Evolutionary conservation across 2,113 vertebrate species (phyloP).

Genomic region (Eulacestoma nigropectus): DNA sequence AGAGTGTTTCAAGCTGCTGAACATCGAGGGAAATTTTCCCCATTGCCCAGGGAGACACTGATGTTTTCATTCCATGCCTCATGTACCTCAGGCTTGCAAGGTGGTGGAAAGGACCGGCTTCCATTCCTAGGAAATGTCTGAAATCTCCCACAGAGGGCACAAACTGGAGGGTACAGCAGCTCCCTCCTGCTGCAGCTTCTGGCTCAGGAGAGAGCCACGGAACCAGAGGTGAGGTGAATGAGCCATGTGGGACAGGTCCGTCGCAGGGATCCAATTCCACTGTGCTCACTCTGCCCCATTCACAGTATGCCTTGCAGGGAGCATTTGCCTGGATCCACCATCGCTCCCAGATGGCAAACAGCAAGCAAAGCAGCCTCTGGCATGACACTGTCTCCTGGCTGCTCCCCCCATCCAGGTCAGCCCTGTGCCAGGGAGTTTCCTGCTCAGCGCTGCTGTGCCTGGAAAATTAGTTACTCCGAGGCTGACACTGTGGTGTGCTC

Average conservation of each 20-base stretch:
- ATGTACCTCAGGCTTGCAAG: neutral
- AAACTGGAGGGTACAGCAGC: neutral
- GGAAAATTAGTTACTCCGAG: neutral
- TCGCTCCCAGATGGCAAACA: neutral
- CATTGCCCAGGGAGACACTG: no score
- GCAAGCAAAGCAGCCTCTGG: neutral
- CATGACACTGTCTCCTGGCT: fast-evolving
- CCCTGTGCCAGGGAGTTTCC: neutral
- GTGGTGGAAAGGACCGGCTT: neutral
- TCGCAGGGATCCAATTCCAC: fast-evolving
- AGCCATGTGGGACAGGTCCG: fast-evolving
- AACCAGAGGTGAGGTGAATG: neutral
- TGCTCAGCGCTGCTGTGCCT: fast-evolving
- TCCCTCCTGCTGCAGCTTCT: neutral
- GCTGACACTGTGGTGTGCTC: neutral
- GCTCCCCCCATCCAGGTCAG: neutral
- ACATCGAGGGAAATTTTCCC: neutral
- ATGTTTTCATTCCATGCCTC: neutral
- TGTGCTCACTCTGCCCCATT: neutral
- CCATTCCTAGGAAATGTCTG: neutral
- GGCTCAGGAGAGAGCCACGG: neutral
- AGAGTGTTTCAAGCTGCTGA: neutral
- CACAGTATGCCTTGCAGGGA: fast-evolving
- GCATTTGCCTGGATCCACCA: neutral
- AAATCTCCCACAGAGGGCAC: neutral